Conservation (phyloP, 1,140 invertebrate genomes). For the Formica selysi region DNA sequence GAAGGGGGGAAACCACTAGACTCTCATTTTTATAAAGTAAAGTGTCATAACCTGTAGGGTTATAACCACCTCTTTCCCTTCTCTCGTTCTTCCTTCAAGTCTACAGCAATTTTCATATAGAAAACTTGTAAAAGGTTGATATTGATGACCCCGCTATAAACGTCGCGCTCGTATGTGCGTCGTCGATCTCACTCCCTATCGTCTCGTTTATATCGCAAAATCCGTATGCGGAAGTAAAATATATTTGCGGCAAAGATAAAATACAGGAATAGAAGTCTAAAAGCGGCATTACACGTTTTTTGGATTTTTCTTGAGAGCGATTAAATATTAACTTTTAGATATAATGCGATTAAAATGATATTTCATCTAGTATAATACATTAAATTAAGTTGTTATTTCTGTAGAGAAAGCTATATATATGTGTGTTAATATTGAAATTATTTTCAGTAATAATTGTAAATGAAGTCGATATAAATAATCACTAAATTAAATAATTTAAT, state of each 20-base stretch:
- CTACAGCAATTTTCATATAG: constrained; percentile 16
- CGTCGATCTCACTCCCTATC: constrained; percentile 25
- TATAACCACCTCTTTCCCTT: neutral
- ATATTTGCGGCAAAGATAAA: constrained; percentile 22
- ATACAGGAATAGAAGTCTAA: neutral
- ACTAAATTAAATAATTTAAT: neutral
- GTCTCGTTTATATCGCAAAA: constrained; percentile 46
- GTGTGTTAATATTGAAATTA: neutral
- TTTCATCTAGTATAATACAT: neutral
- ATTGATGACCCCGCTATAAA: constrained; percentile 50
- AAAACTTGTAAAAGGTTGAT: constrained; percentile 42
- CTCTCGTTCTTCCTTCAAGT: neutral
- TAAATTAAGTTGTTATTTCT: neutral
- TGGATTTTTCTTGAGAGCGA: neutral
- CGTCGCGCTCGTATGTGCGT: constrained; percentile 25
- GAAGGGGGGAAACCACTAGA: neutral
- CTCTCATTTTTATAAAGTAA: neutral
- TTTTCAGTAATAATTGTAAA: neutral
- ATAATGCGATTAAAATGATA: neutral
- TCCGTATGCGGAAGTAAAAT: constrained; percentile 42
- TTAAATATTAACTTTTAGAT: constrained; percentile 20
- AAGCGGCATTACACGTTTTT: neutral
- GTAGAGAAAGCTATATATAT: neutral
- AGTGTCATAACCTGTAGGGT: constrained; percentile 1
- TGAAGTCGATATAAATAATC: neutral